Evolutionary conservation across 1,140 invertebrate species (phyloP), one percentile per base, ranked within the genome.

Genomic region (Penaeus vannamei): DNA sequence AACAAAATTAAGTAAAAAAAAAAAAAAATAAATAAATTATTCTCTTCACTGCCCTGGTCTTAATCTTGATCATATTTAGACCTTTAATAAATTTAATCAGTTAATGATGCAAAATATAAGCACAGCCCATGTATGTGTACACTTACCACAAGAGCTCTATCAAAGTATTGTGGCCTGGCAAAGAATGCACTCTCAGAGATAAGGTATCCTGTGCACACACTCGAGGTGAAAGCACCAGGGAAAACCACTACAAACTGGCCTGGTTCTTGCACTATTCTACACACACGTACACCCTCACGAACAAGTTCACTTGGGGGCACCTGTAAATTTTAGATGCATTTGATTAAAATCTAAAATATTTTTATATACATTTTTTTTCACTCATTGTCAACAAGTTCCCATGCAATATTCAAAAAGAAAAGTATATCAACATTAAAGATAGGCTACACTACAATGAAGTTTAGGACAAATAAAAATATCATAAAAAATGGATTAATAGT

Each of bases 111-210:
- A 26, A 26, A 83, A 29, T 17, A 23, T 23, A 64, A 29, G 53
- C 64, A 46, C 23, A 26, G 23, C 20, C 7, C 36, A 32, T 5
- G 2, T 7, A 4, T 26, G 42, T 12, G 36, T 5, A 53, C 29
- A 90, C 90, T 90, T 80, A 96, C 95, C 92, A 95, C 93, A 89
- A 95, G 94, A 1, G 97, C 96, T 66, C 95, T 94, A 84, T 95
- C 94, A 7, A 99, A 93, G 97, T 97, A 99, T 0, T 95, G 94
- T 22, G 95, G 93, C n/a, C 96, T 95, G 2, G 97, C 98, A 92
- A 98, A 98, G 92, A 98, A 98, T 0, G 98, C 97, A 92, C 97
- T 98, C 93, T 99, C 98, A 0, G 97, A 98, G 0, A 98, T 95
- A 8, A 96, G 95, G 92, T 97, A 98, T 4, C 98, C 97, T 3